A percentile compares a stretch with the other conserved stretches of the same genome.
Evolutionary conservation across 2,888 invertebrate species (phyloP).

Genomic region (Ctena decussata): DNA sequence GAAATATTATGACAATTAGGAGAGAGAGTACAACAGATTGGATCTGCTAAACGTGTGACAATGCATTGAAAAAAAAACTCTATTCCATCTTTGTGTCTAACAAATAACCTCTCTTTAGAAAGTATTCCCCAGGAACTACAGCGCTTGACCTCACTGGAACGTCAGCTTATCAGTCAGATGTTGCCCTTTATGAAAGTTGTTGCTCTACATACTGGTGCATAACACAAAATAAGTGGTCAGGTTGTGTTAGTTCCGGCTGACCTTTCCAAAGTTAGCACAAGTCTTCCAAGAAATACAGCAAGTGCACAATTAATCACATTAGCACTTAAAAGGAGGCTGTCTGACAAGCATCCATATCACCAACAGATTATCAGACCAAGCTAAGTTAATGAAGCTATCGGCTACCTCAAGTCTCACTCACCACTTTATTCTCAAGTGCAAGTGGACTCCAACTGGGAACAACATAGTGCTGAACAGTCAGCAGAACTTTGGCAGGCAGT

Average conservation of each 20-base stretch:
- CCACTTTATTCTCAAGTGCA: conserved; percentile 22
- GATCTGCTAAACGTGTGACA: conserved; percentile 30
- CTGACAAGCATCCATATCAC: conserved; percentile 45
- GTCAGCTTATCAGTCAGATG: conserved; percentile 21
- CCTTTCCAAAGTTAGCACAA: conserved; percentile 32
- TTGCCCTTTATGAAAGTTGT: conserved; percentile 36
- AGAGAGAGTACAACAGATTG: background rate
- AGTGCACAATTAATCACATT: conserved; percentile 32
- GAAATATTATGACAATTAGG: background rate
- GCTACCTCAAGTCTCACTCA: conserved; percentile 20
- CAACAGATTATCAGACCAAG: conserved; percentile 39
- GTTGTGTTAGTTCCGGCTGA: conserved; percentile 39
- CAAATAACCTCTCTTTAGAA: conserved; percentile 23
- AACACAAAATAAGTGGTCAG: conserved; percentile 27
- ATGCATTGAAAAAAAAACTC: conserved; percentile 3
- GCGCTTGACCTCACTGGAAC: conserved; percentile 24
- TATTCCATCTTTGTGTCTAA: conserved; percentile 5
- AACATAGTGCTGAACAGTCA: background rate
- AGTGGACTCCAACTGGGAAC: background rate
- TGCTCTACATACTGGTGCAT: conserved; percentile 27
- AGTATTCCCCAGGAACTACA: conserved; percentile 4
- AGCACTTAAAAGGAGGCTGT: conserved; percentile 41
- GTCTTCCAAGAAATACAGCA: conserved; percentile 28
- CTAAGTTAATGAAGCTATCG: conserved; percentile 40
- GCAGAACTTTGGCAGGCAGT: background rate